Base-by-base conservation (phyloP, 2,797 vertebrate genomes). In the Rhinoraja longicauda region DNA sequence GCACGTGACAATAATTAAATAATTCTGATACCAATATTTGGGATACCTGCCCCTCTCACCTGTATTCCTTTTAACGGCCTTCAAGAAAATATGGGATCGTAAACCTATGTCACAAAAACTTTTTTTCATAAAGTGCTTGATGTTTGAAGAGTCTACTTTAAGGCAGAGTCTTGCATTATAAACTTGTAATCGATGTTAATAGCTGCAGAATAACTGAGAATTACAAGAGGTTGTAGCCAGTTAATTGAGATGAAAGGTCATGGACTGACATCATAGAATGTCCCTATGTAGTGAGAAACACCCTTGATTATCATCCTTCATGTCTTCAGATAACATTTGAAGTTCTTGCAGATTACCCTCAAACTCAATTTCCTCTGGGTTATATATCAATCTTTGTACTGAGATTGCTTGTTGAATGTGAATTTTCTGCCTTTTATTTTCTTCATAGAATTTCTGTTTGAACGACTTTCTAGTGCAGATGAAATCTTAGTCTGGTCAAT, bases 401-500 rank as follows among this genome's bases (percentile, higher is more conserved):
- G 77, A 78, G 13, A 1, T 78, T 78, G 84, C 45, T 62, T 64
- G 57, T 86, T 86, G 82, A 86, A 4, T 62, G 53, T 10, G 10
- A 67, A 26, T 29, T 62, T 81, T n/a, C 19, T 93, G 1, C 53
- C 2, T 77, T n/a, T 77, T 93, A 15, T 88, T 67, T 94, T 93
- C 93, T 76, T 36, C 26, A 24, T 95, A 99, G 99, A 98, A 95
- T 99, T 99, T 95, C 96, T 99, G 93, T 98, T 98, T 94, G 98
- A 99, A 95, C 96, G 97, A 93, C 96, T 99, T 92, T 96, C 95
- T 53, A 96, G 97, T 93, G 96, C 95, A 94, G 97, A 94, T 72
- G 98, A 99, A 93, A 95, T 96, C 92, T 96, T 99, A 73, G 95
- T 98, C 95, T 99, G 97, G 98, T 97, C 97, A 2, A 94, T 97